phyloP scores from a whole-genome alignment of 2,888 invertebrate genomes.

The Pediacus dermestoides region DNA sequence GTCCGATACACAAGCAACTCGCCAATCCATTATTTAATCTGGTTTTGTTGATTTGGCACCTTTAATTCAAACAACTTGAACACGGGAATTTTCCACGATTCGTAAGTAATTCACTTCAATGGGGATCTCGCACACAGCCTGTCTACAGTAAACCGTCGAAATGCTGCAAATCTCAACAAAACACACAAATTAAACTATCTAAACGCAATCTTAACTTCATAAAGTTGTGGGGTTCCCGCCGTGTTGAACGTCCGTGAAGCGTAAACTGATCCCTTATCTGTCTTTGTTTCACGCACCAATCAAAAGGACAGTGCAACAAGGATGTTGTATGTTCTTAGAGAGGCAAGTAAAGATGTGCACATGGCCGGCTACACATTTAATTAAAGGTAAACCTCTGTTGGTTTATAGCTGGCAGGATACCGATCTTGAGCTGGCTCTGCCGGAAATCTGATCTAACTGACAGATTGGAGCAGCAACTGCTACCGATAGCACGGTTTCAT shows the following conservation, averaged over 20 bases:
- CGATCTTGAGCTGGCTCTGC: constrained; percentile 14
- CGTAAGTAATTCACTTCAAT: too few species aligned
- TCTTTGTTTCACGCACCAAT: constrained; percentile 3
- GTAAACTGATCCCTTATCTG: constrained; percentile 4
- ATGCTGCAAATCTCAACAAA: constrained; percentile 18
- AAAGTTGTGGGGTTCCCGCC: neutral
- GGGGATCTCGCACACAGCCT: neutral
- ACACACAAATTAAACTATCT: constrained; percentile 30
- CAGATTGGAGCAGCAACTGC: constrained; percentile 14
- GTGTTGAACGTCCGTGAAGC: constrained; percentile 1
- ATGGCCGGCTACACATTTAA: constrained; percentile 26
- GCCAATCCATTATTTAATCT: too few species aligned
- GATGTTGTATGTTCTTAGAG: constrained; percentile 2
- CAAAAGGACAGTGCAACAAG: neutral
- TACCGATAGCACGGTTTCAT: constrained; percentile 1
- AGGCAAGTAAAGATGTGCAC: constrained; percentile 17
- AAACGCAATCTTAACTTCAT: constrained; percentile 27
- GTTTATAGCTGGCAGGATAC: constrained; percentile 19
- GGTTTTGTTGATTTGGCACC: too few species aligned
- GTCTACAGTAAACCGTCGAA: constrained; percentile 10
- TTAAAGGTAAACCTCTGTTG: constrained; percentile 28
- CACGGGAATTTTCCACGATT: too few species aligned
- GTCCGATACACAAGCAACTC: too few species aligned
- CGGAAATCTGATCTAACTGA: constrained; percentile 21
- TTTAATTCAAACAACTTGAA: too few species aligned